Conservation (phyloP, 2,888 invertebrate species). For the Agrilus mali region DNA sequence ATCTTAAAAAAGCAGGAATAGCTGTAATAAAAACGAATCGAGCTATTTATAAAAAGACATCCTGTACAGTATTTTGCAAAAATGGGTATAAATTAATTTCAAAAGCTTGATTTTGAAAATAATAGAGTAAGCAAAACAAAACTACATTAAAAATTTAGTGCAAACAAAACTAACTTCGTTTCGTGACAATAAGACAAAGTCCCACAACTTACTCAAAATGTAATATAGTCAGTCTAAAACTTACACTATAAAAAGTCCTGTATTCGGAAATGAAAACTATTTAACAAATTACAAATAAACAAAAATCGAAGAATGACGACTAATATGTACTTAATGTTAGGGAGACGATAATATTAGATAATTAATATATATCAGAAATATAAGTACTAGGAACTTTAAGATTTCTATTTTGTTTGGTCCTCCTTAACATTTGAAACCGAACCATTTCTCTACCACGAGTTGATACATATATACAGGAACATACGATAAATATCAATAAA, state of each 20-base stretch:
- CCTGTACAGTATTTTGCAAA: no score
- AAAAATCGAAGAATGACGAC: constrained; percentile 4
- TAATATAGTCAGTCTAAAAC: constrained; percentile 9
- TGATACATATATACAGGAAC: constrained; percentile 24
- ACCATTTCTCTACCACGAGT: constrained; percentile 21
- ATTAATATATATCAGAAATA: constrained; percentile 10
- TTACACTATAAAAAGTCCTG: constrained; percentile 13
- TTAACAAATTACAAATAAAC: constrained; percentile 2
- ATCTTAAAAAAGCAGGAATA: no score
- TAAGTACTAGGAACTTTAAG: constrained; percentile 29
- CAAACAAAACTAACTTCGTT: no score
- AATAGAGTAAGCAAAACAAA: no score
- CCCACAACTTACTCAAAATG: no score
- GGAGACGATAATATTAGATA: constrained; percentile 12
- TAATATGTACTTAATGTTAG: constrained; percentile 8
- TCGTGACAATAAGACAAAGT: no score
- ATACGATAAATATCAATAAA: constrained; percentile 24
- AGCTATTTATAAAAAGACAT: no score
- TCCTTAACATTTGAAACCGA: constrained; percentile 23
- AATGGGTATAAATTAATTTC: no score
- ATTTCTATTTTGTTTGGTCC: constrained; percentile 34
- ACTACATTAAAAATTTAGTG: no score
- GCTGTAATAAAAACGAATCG: no score
- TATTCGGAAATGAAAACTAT: constrained; percentile 1
- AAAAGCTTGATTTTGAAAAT: no score